phyloP scores from a whole-genome alignment of 2,888 invertebrate genomes.

The Dolomedes plantarius region DNA sequence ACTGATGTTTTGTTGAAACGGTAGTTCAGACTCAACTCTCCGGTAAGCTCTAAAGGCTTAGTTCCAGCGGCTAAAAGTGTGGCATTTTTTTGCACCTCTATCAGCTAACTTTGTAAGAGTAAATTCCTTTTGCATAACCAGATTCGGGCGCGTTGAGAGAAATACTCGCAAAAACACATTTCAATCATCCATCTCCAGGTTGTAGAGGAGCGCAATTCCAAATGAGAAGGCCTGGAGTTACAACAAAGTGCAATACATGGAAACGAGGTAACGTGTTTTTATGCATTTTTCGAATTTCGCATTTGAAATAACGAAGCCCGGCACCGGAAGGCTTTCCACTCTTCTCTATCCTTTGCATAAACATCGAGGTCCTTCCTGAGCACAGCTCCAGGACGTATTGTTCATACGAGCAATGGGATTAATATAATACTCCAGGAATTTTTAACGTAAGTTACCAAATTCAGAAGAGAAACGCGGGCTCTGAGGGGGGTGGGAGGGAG shows the following conservation, averaged over 20 bases:
- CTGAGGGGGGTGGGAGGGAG: not conserved
- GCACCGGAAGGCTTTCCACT: not conserved
- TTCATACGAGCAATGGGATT: constrained; percentile 3
- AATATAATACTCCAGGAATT: constrained; percentile 4
- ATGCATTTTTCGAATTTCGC: not conserved
- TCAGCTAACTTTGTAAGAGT: no score
- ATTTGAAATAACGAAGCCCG: not conserved
- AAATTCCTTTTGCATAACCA: no score
- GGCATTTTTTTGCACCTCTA: no score
- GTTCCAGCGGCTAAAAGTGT: no score
- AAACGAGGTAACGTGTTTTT: not conserved
- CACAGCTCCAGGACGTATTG: not conserved
- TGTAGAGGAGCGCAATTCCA: not conserved
- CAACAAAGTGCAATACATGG: not conserved
- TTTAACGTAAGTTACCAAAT: not conserved
- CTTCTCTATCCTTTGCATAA: not conserved
- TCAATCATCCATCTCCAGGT: not conserved
- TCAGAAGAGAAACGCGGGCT: not conserved
- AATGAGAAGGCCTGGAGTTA: not conserved
- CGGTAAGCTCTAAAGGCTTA: no score
- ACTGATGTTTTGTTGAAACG: no score
- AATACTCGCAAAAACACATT: not conserved
- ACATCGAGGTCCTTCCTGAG: not conserved
- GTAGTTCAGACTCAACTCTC: no score
- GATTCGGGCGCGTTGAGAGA: not conserved